Evolutionary conservation across 2,797 vertebrate genomes (phyloP), one percentile per base, ranked within the genome.

Genomic region (Cossypha polioptera): DNA sequence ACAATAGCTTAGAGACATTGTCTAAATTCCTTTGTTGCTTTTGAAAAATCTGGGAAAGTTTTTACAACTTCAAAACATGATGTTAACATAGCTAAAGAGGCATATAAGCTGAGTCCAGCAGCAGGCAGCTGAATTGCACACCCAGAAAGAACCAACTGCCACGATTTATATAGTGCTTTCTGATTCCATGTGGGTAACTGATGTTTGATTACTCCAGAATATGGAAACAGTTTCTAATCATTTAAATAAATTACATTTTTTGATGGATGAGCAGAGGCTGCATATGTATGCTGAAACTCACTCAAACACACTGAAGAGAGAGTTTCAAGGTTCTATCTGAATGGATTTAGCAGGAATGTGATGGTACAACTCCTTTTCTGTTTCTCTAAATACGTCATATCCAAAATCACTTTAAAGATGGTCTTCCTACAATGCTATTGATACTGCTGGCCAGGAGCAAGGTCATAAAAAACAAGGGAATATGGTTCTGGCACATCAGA

Each of bases 211-310:
- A 92, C 47, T 82, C 36, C 58, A 72, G 77, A 94, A 94, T 75
- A 94, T 5, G 24, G 74, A 84, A 94, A 86, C 58, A 73, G 71
- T 69, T 94, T 75, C 78, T 93, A 90, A 92, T 35, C 36, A 89
- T 91, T 93, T 90, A 90, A 96, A 93, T 90, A 90, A 88, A 84
- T 78, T 65, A 78, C 22, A 88, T 16, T 82, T 93, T 86, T 72
- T 74, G 55, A 93, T 35, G 36, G 43, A 76, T 63, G 66, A 93
- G 81, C 31, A 86, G 58, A 78, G 77, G 11, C 71, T 88, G 67
- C 71, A 78, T 54, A 72, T 51, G n/a, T 15, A 69, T 2, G 24
- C 77, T 31, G 24, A 93, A 93, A 55, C 65, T 88, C 77, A 68
- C 33, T 80, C 58, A 65, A 54, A 72, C 45, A 74, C 45, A 68